phyloP scores from a whole-genome alignment of 2,113 vertebrate species.

The Bubalus kerabau region DNA sequence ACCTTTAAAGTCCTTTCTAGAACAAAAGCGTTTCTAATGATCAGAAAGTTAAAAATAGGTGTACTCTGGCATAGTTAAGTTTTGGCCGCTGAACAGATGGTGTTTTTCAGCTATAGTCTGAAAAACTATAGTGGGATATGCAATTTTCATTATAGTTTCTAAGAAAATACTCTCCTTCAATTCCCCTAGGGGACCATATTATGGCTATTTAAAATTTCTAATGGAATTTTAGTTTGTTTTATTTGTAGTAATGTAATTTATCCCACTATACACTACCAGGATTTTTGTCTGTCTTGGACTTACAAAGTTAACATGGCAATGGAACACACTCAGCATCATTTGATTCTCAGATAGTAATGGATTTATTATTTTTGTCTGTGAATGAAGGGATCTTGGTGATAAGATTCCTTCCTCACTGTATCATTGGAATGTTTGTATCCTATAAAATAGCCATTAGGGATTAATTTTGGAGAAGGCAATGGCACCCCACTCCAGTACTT shows the following conservation, averaged over 20 bases:
- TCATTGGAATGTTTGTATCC: neutral
- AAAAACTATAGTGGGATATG: neutral
- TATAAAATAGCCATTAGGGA: neutral
- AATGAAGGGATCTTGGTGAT: neutral
- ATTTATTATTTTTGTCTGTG: neutral
- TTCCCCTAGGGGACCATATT: neutral
- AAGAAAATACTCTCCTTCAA: neutral
- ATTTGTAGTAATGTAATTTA: neutral
- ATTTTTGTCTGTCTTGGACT: slow-evolving; percentile 6
- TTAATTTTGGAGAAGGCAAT: neutral
- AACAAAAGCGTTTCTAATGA: neutral
- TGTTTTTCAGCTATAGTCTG: neutral
- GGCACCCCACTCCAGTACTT: too few relatives aligned
- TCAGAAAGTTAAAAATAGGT: neutral
- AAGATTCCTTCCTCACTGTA: neutral
- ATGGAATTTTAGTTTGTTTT: slow-evolving; percentile 14
- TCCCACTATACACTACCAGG: neutral
- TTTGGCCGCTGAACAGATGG: neutral
- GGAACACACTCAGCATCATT: neutral
- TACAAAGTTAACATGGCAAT: neutral
- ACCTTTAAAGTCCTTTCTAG: neutral
- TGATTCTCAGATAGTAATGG: neutral
- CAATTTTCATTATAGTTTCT: neutral
- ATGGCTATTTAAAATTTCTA: neutral
- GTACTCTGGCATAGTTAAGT: neutral